phyloP scores from a whole-genome alignment of 92 coral and sea anemone genomes.

The Epizoanthus illoricatus region DNA sequence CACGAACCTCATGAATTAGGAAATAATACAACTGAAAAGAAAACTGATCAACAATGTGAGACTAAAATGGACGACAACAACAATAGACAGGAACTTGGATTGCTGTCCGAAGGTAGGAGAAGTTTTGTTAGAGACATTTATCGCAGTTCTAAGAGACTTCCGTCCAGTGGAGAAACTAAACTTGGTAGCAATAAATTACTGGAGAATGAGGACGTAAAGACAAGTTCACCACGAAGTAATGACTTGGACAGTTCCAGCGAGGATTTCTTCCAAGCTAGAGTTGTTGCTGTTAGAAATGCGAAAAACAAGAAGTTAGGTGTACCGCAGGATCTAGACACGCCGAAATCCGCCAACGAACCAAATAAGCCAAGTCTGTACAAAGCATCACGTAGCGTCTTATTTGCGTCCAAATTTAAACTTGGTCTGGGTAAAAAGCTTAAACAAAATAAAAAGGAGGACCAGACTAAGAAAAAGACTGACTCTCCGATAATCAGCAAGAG shows the following conservation, averaged over 20 bases:
- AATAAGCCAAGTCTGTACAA: conserved; percentile 3
- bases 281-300: background rate
- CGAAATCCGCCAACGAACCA: background rate
- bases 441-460: background rate
- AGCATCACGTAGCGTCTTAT: conserved; percentile 57
- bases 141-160: background rate
- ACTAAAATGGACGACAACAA: background rate
- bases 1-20: background rate
- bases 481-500: background rate
- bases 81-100: background rate
- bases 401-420: conserved; percentile 59
- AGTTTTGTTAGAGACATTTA: conserved; percentile 21
- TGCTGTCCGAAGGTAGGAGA: background rate
- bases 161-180: background rate
- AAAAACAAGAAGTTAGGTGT: background rate
- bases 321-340: background rate
- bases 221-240: background rate
- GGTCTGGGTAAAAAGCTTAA: conserved; percentile 29
- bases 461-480: background rate
- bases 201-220: background rate
- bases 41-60: background rate
- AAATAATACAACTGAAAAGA: background rate
- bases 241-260: background rate
- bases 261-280: background rate
- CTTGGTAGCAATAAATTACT: background rate